phyloP scores from a whole-genome alignment of 2,888 invertebrate genomes.

The Ormyrus thymus region DNA sequence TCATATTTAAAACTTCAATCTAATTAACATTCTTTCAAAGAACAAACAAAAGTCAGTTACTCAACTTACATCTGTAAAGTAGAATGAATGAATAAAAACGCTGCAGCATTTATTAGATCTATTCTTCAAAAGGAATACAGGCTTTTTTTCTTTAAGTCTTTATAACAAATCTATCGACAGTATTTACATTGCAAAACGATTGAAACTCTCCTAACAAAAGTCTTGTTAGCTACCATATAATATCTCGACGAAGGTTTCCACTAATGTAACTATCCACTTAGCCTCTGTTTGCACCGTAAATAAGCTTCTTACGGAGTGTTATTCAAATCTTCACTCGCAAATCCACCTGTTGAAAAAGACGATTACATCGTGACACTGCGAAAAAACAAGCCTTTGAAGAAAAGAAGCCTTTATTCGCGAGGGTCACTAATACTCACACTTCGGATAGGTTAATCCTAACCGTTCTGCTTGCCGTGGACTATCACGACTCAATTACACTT shows the following conservation, averaged over 20 bases:
- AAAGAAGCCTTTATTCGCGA: conserved; percentile 39
- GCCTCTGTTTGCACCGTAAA: not conserved
- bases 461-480: conserved; percentile 43
- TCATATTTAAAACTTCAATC: too few species aligned
- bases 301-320: not conserved
- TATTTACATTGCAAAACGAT: conserved; percentile 18
- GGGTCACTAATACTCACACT: conserved; percentile 34
- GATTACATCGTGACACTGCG: conserved; percentile 40
- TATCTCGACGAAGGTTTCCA: not conserved
- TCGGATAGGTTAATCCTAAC: conserved; percentile 27
- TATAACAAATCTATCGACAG: not conserved
- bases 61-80: too few species aligned
- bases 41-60: too few species aligned
- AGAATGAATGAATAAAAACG: too few species aligned
- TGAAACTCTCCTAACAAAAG: not conserved
- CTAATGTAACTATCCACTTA: not conserved
- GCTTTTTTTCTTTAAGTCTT: conserved; percentile 8
- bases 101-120: conserved; percentile 24
- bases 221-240: not conserved
- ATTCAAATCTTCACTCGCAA: conserved; percentile 24
- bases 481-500: conserved; percentile 45
- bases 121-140: conserved; percentile 27
- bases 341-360: conserved; percentile 47
- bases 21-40: too few species aligned
- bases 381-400: conserved; percentile 19